phyloP scores from a whole-genome alignment of 1,140 invertebrate species.

The Battus philenor region DNA sequence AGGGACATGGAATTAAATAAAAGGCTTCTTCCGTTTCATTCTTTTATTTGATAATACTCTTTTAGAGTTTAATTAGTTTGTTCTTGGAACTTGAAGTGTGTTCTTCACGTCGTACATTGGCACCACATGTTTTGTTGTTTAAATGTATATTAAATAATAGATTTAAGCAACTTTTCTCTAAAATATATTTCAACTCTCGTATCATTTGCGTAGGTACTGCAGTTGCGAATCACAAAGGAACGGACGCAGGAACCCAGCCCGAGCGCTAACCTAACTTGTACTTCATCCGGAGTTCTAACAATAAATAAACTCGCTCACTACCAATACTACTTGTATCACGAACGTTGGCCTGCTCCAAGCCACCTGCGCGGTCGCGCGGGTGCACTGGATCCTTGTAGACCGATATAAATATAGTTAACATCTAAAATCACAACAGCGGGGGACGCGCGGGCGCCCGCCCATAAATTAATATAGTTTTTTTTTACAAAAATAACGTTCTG shows the following conservation, averaged over 20 bases:
- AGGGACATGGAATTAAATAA: too few species aligned
- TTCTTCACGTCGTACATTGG: slow-evolving; percentile 39
- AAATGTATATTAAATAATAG: slow-evolving; percentile 21
- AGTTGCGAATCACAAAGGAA: slow-evolving; percentile 29
- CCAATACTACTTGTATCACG: slow-evolving; percentile 27
- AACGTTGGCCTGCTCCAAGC: too few species aligned
- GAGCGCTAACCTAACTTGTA: slow-evolving; percentile 35
- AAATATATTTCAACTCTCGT: slow-evolving; percentile 23
- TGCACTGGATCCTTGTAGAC: slow-evolving; percentile 4
- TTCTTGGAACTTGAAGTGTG: slow-evolving; percentile 48
- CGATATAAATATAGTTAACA: slow-evolving; percentile 24
- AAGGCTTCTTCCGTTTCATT: too few species aligned
- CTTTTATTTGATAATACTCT: slow-evolving; percentile 39
- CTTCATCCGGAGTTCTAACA: slow-evolving; percentile 38
- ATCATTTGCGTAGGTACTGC: slow-evolving; percentile 28
- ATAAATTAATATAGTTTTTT: slow-evolving; percentile 22
- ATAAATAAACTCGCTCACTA: slow-evolving; percentile 39
- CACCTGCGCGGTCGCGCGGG: slow-evolving; percentile 16
- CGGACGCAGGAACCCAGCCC: not conserved
- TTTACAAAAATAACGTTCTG: slow-evolving; percentile 36
- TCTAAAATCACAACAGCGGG: slow-evolving; percentile 38
- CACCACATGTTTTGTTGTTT: slow-evolving; percentile 33
- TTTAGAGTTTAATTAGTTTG: slow-evolving; percentile 46
- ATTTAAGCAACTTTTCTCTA: slow-evolving; percentile 25
- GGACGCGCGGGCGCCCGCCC: slow-evolving; percentile 21